A percentile compares a stretch with the other conserved stretches of the same genome.
These are phyloP conservation scores for Brachionus angularis DNA, from an alignment of 1,140 invertebrate species.

Conservation along the genomic window DNA sequence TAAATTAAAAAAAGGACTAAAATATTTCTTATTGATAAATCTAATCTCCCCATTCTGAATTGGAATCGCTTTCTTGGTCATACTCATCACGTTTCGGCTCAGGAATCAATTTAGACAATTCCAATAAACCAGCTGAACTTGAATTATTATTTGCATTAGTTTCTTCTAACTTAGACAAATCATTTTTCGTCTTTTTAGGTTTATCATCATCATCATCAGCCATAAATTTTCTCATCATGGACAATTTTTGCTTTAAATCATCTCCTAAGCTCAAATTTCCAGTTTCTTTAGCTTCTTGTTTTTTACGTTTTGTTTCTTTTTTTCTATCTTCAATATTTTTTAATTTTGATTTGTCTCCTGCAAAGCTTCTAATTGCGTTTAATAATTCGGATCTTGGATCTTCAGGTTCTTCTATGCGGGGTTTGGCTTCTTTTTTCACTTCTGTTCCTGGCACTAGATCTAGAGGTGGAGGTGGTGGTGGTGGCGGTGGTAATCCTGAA, in stretches of 20 bases:
- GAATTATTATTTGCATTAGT: too few relatives aligned
- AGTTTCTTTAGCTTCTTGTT: conserved; percentile 31
- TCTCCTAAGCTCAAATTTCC: conserved; percentile 26
- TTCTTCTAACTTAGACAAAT: too few relatives aligned
- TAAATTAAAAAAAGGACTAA: too few relatives aligned
- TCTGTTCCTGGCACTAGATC: not conserved
- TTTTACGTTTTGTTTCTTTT: conserved; percentile 17
- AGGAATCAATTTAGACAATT: too few relatives aligned
- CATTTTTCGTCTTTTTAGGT: conserved; percentile 1
- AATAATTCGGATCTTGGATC: conserved; percentile 11
- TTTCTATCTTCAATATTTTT: conserved; percentile 42
- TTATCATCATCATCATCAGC: not conserved
- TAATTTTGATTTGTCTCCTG: conserved; percentile 17
- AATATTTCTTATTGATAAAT: too few relatives aligned
- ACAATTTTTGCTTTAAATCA: conserved; percentile 7
- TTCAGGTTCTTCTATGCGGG: not conserved
- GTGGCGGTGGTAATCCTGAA: not conserved
- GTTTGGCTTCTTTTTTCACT: not conserved
- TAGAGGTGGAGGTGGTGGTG: conserved; percentile 17
- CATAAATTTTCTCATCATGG: conserved; percentile 34
- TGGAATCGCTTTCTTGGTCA: too few relatives aligned
- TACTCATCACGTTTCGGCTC: too few relatives aligned
- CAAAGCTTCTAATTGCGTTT: conserved; percentile 28
- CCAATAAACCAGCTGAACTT: too few relatives aligned
- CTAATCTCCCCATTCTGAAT: too few relatives aligned